phyloP scores from a whole-genome alignment of 2,888 invertebrate genomes.

The Apamea monoglypha region DNA sequence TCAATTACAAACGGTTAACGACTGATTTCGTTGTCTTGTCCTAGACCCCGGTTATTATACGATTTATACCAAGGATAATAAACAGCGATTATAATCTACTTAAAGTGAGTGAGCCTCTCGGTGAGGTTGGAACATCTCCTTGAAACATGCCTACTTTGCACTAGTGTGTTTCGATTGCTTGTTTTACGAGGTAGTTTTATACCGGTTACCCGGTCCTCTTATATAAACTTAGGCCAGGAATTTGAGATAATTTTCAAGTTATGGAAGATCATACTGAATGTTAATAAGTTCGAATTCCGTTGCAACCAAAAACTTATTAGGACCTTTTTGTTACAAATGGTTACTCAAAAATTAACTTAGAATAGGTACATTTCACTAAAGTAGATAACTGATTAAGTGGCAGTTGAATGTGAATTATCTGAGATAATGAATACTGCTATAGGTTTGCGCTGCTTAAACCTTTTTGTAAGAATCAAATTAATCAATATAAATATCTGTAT shows the following conservation, averaged over 20 bases:
- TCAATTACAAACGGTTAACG: constrained; percentile 71
- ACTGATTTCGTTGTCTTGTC: constrained; percentile 71
- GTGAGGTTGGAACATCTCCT: constrained; percentile 55
- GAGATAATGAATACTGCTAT: too few relatives aligned
- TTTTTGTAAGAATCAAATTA: too few relatives aligned
- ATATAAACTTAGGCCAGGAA: neutral
- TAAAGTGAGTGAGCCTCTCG: constrained; percentile 45
- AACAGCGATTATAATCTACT: constrained; percentile 66
- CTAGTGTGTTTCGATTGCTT: neutral
- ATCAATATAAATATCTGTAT: too few relatives aligned
- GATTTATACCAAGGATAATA: constrained; percentile 63
- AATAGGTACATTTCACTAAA: too few relatives aligned
- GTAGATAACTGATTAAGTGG: too few relatives aligned
- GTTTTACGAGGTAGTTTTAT: neutral
- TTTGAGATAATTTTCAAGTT: neutral
- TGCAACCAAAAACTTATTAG: too few relatives aligned
- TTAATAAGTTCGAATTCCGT: too few relatives aligned
- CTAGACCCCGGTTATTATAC: constrained; percentile 75
- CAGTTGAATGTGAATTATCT: too few relatives aligned
- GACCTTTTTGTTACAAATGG: too few relatives aligned
- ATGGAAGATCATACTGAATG: neutral
- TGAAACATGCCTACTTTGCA: constrained; percentile 1
- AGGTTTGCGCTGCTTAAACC: too few relatives aligned
- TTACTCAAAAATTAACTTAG: too few relatives aligned
- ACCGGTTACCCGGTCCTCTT: neutral